A percentile compares a stretch with the other conserved stretches of the same genome.
Conservation (phyloP, 1,140 invertebrate species). For the Drosophila prosaltans region DNA sequence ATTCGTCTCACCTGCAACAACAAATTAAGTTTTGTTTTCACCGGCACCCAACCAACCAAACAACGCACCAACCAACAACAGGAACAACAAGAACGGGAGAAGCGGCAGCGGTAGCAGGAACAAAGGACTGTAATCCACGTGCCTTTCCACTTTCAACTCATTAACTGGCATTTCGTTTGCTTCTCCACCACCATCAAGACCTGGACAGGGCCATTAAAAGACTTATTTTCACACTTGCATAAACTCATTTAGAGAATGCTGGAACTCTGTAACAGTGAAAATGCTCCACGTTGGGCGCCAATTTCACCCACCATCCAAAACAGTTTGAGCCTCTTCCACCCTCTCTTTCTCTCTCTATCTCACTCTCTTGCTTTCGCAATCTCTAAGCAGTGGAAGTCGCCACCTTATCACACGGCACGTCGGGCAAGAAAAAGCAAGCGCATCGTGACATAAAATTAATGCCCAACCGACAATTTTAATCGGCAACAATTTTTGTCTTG, state of each 20-base stretch:
- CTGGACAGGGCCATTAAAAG: conserved; percentile 71
- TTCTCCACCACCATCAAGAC: not conserved
- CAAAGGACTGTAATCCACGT: conserved; percentile 71
- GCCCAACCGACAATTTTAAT: conserved; percentile 83
- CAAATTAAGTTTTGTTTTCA: conserved; percentile 75
- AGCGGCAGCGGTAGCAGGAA: conserved; percentile 25
- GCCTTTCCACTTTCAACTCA: conserved; percentile 76
- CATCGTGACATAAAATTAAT: conserved; percentile 83
- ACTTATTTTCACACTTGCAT: conserved; percentile 82
- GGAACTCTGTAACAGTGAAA: conserved; percentile 57
- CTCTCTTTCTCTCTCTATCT: conserved; percentile 3
- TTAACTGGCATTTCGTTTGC: conserved; percentile 53
- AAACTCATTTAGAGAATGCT: conserved; percentile 74
- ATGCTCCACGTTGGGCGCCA: conserved; percentile 23
- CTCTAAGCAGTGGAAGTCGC: conserved; percentile 29
- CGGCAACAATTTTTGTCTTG: conserved; percentile 80
- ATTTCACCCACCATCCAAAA: conserved; percentile 3
- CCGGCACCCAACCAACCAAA: conserved; percentile 9
- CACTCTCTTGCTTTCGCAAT: not conserved
- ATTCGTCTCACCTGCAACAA: conserved; percentile 79
- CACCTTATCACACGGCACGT: conserved; percentile 79
- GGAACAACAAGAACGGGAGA: conserved; percentile 14
- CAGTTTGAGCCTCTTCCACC: conserved; percentile 5
- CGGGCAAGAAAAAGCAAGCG: conserved; percentile 52
- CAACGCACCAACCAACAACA: not conserved